Evolutionary conservation across 2,797 vertebrate species (phyloP), one percentile per base, ranked within the genome.

Genomic region (Bradypodion ventrale): DNA sequence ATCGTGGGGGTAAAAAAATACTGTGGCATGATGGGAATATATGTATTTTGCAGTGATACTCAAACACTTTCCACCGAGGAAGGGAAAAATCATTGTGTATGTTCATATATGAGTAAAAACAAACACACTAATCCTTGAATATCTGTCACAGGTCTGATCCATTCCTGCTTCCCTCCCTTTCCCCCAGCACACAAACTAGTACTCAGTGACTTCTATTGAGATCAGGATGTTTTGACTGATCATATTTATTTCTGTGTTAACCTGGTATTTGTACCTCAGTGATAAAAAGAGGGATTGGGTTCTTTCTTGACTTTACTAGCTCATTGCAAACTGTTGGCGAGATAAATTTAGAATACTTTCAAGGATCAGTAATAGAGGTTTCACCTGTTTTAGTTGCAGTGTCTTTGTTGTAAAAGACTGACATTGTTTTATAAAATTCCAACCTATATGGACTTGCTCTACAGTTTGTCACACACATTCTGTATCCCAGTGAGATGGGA

Each of bases 11-110:
- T 94, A 89, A 80, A 88, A 21, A 93, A 94, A 92, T 95, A 93
- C 92, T 32, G 23, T 95, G 92, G 95, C 95, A 94, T 96, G 96
- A 95, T 94, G 96, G 96, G 94, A 95, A 95, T 93, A 95, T 95
- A 95, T 93, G 93, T 93, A 93, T 94, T 94, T 94, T 94, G 92
- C 92, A 89, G 76, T 87, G 93, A 95, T 94, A 89, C 87, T 84
- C 90, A 90, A 90, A 85, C 93, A 94, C 90, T 93, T 89, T 87
- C 0, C 1, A 85, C 85, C 83, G 87, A 83, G 80, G 0, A 77
- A 90, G 65, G 78, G 88, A 82, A 91, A 56, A 44, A 83, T 87
- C 87, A 90, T 92, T 93, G 89, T 87, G 77, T 93, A 92, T 93
- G 93, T 95, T 94, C 88, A 91, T 93, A 83, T 88, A 84, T 1